Evolutionary conservation across 2,797 vertebrate genomes (phyloP), one percentile per base, ranked within the genome.

Genomic region (Glyptemys insculpta): DNA sequence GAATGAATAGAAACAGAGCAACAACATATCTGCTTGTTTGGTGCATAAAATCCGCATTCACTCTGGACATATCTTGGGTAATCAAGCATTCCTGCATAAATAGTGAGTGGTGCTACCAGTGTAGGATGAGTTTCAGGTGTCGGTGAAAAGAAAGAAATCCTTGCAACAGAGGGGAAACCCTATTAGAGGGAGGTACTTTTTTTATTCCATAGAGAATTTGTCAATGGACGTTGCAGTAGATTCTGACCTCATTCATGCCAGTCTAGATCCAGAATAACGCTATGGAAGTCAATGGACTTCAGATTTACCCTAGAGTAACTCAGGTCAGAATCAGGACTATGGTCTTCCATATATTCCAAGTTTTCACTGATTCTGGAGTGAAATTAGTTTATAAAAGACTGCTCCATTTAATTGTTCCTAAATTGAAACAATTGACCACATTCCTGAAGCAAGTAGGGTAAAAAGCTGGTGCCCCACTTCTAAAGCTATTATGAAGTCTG

Each of bases 11-110:
- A 83, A 93, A 92, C 8, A 68, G 81, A 88, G 79, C 59, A 94
- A 81, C 81, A 95, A 54, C 79, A 2, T 83, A 52, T 92, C 76
- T 96, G 65, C 29, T 94, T 91, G 86, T 91, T 91, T 91, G 82
- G 7, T 80, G 25, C 86, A 81, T 92, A 85, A 91, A 97, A 96
- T 91, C 85, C 57, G 79, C 78, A 15, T 89, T 94, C 83, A 44
- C 25, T 93, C 83, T 85, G 72, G 72, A 57, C 12, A 79, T 88
- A 74, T 88, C 87, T 91, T 86, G 89, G 92, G 59, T 94, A 95
- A 94, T 93, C 89, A 95, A 95, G 92, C 52, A 72, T 92, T 94
- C 41, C 90, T 95, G 79, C 80, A 91, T 86, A 91, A 94, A 72
- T 37, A 91, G 4, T 91, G 65, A 86, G 29, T 8, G 29, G 8